Evolutionary conservation across 2,797 vertebrate species (phyloP).

Genomic region (Tragelaphus eurycerus): DNA sequence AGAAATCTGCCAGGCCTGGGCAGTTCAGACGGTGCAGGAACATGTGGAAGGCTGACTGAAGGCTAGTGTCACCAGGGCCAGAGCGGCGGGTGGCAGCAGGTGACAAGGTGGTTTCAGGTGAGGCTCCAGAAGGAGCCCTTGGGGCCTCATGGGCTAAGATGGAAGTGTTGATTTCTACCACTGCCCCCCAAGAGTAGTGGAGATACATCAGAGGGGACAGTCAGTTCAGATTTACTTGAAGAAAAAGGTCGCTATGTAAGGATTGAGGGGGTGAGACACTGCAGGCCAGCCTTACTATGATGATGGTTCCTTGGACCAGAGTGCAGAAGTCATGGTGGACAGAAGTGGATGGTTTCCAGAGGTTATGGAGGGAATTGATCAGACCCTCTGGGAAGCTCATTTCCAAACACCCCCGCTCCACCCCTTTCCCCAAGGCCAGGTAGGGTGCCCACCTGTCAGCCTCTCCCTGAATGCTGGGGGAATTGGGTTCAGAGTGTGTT

Average conservation of each 20-base stretch:
- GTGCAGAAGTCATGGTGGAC: background rate
- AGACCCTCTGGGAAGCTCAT: background rate
- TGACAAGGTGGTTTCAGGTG: background rate
- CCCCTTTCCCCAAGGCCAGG: background rate
- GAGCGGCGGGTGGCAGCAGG: background rate
- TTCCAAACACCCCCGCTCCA: fast-evolving
- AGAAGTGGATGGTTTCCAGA: background rate
- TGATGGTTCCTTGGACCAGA: background rate
- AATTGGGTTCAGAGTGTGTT: background rate
- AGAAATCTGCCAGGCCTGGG: background rate
- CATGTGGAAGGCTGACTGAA: fast-evolving
- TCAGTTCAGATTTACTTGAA: background rate
- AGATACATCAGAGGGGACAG: background rate
- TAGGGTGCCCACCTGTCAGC: too few species aligned
- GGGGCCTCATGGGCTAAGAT: background rate
- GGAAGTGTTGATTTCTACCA: background rate
- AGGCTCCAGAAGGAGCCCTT: background rate
- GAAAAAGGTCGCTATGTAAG: background rate
- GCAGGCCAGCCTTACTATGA: background rate
- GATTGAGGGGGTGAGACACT: background rate
- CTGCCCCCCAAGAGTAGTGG: background rate
- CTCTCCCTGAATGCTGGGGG: background rate
- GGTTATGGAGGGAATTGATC: background rate
- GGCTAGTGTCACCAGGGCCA: background rate
- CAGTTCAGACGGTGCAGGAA: background rate